phyloP scores from a whole-genome alignment of 2,888 invertebrate species.

The Sphaerophoria rueppellii region DNA sequence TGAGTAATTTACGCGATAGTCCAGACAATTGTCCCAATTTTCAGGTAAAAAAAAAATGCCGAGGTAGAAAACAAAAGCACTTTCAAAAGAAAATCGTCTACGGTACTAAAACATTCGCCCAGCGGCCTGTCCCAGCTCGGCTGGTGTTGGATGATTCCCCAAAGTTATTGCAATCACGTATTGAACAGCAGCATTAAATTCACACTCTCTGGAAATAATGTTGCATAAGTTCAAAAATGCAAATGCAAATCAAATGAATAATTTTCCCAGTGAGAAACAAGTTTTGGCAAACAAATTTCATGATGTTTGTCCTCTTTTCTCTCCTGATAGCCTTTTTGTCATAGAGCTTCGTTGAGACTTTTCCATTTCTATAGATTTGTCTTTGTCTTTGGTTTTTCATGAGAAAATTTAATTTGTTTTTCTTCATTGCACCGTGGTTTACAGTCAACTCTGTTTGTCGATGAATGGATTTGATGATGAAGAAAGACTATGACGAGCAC shows the following conservation, averaged over 20 bases:
- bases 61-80: slow-evolving; percentile 10
- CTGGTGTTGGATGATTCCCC: neutral
- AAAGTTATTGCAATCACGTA: slow-evolving; percentile 51
- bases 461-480: neutral
- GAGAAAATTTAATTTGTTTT: slow-evolving; percentile 54
- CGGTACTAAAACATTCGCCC: slow-evolving; percentile 1
- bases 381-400: slow-evolving; percentile 18
- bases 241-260: slow-evolving; percentile 48
- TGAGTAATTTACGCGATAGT: slow-evolving; percentile 11
- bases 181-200: slow-evolving; percentile 51
- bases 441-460: neutral
- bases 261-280: slow-evolving; percentile 51
- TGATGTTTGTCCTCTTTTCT: slow-evolving; percentile 9
- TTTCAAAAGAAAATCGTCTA: slow-evolving; percentile 24
- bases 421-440: slow-evolving; percentile 10
- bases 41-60: neutral
- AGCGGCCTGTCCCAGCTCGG: too few relatives aligned
- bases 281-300: slow-evolving; percentile 58
- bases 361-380: slow-evolving; percentile 13
- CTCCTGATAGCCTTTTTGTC: too few relatives aligned
- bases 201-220: slow-evolving; percentile 42
- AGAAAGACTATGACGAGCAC: neutral
- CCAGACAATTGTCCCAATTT: slow-evolving; percentile 28
- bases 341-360: neutral
- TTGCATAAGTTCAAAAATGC: slow-evolving; percentile 38